Evolutionary conservation across 2,797 vertebrate species (phyloP).

Genomic region (Melanotaenia nigrans): DNA sequence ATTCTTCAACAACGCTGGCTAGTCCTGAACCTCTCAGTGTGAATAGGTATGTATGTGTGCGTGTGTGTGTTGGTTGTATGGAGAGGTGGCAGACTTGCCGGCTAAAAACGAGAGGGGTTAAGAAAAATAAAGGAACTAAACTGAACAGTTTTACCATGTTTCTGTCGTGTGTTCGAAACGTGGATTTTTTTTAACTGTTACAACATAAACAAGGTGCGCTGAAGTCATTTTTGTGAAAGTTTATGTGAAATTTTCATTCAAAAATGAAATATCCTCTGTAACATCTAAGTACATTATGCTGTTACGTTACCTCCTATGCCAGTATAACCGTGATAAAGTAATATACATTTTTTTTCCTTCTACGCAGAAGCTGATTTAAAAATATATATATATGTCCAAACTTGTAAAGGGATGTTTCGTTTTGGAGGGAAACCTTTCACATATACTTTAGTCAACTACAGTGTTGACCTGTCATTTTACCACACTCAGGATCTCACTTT

Average conservation of each 20-base stretch:
- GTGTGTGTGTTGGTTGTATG: constrained; percentile 2
- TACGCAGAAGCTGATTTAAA: constrained; percentile 29
- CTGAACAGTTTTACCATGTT: constrained; percentile 60
- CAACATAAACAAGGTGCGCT: constrained; percentile 62
- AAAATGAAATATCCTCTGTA: constrained; percentile 52
- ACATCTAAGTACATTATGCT: background rate
- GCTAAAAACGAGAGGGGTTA: constrained; percentile 35
- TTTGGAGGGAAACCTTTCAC: constrained; percentile 57
- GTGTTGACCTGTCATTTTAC: constrained; percentile 67
- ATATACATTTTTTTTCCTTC: constrained; percentile 15
- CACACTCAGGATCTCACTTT: constrained; percentile 76
- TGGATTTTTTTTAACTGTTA: constrained; percentile 50
- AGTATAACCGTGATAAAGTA: constrained; percentile 1
- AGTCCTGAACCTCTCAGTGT: constrained; percentile 40
- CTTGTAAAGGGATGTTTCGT: constrained; percentile 51
- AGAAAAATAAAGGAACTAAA: constrained; percentile 63
- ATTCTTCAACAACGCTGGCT: constrained; percentile 34
- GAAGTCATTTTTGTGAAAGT: constrained; percentile 60
- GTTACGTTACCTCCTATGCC: constrained; percentile 10
- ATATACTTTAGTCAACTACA: constrained; percentile 50
- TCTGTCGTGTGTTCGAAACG: constrained; percentile 61
- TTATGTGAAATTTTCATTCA: constrained; percentile 58
- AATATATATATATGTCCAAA: constrained; percentile 8
- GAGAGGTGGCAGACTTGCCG: constrained; percentile 37
- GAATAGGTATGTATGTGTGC: background rate